Conservation (phyloP, 2,888 invertebrate species). For the Arctia plantaginis region DNA sequence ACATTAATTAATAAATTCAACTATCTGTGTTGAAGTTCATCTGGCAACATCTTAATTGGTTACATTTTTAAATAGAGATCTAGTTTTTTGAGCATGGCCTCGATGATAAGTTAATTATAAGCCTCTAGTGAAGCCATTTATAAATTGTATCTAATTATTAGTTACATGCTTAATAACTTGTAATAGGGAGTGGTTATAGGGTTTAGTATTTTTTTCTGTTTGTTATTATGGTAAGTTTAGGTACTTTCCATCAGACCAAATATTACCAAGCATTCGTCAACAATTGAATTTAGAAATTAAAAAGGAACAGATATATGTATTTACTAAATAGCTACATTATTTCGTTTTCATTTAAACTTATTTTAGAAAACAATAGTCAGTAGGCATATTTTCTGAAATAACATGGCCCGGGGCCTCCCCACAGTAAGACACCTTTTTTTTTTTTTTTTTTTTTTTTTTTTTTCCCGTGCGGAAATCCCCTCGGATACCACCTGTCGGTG, state of each 20-base stretch:
- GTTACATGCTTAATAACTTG: neutral
- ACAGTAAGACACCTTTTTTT: too few relatives aligned
- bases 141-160: neutral
- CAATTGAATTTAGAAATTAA: neutral
- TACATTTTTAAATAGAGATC: conserved; percentile 1
- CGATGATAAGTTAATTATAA: conserved; percentile 1
- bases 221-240: neutral
- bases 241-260: neutral
- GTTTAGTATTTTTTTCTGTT: neutral
- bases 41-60: neutral
- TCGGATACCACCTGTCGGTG: too few relatives aligned
- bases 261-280: neutral
- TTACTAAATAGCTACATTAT: too few relatives aligned
- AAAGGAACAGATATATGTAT: too few relatives aligned
- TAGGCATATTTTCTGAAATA: too few relatives aligned
- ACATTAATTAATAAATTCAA: conserved; percentile 2
- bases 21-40: neutral
- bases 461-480: too few relatives aligned
- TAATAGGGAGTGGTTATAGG: neutral
- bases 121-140: neutral
- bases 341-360: too few relatives aligned
- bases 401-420: too few relatives aligned
- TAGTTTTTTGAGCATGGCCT: conserved; percentile 3
- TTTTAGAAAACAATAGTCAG: too few relatives aligned
- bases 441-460: too few relatives aligned